Evolutionary conservation across 1,140 invertebrate genomes (phyloP), one percentile per base, ranked within the genome.

Genomic region (Philopotamus ludificatus): DNA sequence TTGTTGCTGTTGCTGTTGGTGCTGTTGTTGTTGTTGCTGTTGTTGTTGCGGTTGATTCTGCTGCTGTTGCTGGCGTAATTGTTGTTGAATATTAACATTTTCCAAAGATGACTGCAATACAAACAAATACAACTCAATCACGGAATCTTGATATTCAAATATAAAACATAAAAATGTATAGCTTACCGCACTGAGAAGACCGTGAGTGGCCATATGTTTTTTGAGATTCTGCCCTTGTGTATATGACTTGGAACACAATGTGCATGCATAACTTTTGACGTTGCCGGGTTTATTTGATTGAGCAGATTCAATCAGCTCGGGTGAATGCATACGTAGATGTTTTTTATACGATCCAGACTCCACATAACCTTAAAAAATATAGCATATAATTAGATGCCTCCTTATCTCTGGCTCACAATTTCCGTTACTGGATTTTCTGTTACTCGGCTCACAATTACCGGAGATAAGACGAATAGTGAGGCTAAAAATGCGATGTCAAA

Each of bases 171-270:
- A 49, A 23, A 42, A 51, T 63, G 47, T 34, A 58, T 12, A 51
- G 2, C 47, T 50, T 45, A 67, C 68, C 18, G 61, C 22, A 54
- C 63, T 70, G 15, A 70, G 64, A 18, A 70, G 34, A 12, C 65
- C 62, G 60, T 81, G 78, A n/a, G 74, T 76, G 15, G 74, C 58
- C 72, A 90, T 83, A 73, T 91, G 91, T 22, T 90, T 91, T 76
- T 92, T 89, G 3, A 90, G 76, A 62, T 87, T 87, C 70, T 89
- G 86, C 70, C 89, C 85, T 72, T 90, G 92, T 63, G 90, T 88
- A 76, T 94, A 94, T 1, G 88, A 85, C 66, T 93, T 89, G 2
- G 86, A 83, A 73, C 93, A 95, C 0, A 91, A 73, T 0, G 84
- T 85, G 72, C 93, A 95, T 41, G 89, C 85, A 77, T 92, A 94